phyloP scores from a whole-genome alignment of 1,140 invertebrate species.

The Lepidurus packardi region DNA sequence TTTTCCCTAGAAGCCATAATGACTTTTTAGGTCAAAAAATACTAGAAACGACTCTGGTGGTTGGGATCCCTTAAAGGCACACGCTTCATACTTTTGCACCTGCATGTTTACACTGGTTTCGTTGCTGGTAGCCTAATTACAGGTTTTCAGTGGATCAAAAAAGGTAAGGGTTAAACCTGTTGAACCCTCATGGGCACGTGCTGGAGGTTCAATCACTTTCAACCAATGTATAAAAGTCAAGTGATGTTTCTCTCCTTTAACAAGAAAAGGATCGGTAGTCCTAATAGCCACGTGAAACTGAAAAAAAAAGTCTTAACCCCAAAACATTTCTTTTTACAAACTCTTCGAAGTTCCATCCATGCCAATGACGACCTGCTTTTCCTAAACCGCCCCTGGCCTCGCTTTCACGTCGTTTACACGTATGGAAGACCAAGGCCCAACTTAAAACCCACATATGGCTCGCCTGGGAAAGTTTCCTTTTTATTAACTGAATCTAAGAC shows the following conservation, averaged over 20 bases:
- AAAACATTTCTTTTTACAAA: neutral
- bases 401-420: conserved; percentile 17
- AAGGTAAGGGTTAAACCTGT: neutral
- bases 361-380: conserved; percentile 14
- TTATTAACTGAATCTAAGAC: neutral
- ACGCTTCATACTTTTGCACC: neutral
- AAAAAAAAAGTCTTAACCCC: neutral
- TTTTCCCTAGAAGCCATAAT: neutral
- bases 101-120: conserved; percentile 1
- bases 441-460: neutral
- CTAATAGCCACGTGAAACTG: neutral
- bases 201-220: neutral
- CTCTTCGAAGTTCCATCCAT: neutral
- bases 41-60: neutral
- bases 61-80: neutral
- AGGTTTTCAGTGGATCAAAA: neutral
- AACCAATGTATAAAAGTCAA: neutral
- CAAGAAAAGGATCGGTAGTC: neutral
- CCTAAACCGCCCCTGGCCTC: neutral
- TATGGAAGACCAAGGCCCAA: neutral
- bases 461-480: neutral
- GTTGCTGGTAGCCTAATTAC: conserved; percentile 5
- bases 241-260: neutral
- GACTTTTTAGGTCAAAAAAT: conserved; percentile 11
- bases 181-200: neutral